Evolutionary conservation across 2,888 invertebrate species (phyloP).

Genomic region (Hypomecis atomaria): DNA sequence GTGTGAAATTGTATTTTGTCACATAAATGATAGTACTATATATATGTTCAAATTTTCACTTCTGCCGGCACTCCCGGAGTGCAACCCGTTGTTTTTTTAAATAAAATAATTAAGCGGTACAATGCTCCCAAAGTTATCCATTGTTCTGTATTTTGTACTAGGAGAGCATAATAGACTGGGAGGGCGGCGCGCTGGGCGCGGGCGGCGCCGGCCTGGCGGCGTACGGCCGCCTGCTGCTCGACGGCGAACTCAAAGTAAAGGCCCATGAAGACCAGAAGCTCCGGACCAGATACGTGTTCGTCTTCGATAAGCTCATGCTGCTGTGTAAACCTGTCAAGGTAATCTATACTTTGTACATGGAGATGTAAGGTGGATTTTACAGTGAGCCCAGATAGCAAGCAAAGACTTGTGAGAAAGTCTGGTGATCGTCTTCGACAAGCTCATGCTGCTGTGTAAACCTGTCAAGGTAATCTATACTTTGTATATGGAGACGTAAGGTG

Average conservation of each 20-base stretch:
- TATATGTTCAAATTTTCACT: no score
- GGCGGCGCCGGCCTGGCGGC: conserved; percentile 92
- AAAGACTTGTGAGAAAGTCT: no score
- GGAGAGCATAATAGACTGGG: conserved; percentile 93
- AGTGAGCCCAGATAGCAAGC: no score
- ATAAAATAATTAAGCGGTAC: no score
- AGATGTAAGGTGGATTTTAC: no score
- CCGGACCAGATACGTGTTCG: conserved; percentile 95
- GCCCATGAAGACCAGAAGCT: conserved; percentile 95
- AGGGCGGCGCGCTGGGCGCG: conserved; percentile 89
- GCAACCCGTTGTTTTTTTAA: background rate
- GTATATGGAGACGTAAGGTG: background rate
- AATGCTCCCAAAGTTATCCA: no score
- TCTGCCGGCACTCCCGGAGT: no score
- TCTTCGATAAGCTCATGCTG: conserved; percentile 98
- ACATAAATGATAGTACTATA: no score
- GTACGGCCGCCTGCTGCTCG: conserved; percentile 95
- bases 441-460: no score
- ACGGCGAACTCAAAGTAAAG: conserved; percentile 97
- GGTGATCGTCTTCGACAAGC: no score
- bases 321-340: conserved; percentile 93
- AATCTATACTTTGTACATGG: background rate
- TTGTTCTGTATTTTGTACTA: conserved; percentile 48
- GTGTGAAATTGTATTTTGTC: no score
- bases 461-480: conserved; percentile 72